phyloP scores from a whole-genome alignment of 2,888 invertebrate species.

The Drosophila barbarae region DNA sequence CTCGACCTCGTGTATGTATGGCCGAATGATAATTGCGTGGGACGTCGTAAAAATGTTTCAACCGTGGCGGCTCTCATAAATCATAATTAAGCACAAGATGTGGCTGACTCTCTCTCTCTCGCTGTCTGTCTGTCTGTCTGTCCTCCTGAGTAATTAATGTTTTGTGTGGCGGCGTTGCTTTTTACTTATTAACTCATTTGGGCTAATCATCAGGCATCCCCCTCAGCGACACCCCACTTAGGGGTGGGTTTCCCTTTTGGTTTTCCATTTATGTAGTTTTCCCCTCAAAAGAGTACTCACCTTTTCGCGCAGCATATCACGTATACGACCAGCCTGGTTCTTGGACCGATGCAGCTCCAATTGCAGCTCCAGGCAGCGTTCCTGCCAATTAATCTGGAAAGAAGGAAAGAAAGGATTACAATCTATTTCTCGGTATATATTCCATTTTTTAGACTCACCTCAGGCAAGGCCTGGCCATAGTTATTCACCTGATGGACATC shows the following conservation, averaged over 20 bases:
- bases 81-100: constrained; percentile 69
- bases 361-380: constrained; percentile 91
- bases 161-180: constrained; percentile 40
- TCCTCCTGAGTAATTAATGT: constrained; percentile 55
- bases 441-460: constrained; percentile 64
- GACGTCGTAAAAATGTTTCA: constrained; percentile 65
- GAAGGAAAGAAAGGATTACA: neutral
- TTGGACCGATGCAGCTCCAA: constrained; percentile 91
- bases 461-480: constrained; percentile 79
- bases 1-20: constrained; percentile 25
- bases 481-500: constrained; percentile 79
- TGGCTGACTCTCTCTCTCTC: constrained; percentile 27
- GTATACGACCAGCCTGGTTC: constrained; percentile 91
- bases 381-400: constrained; percentile 89
- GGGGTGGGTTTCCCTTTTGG: neutral
- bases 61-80: constrained; percentile 64
- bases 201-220: constrained; percentile 57
- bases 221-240: constrained; percentile 9
- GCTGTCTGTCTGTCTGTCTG: neutral
- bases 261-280: neutral
- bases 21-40: constrained; percentile 55
- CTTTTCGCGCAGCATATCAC: constrained; percentile 94
- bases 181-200: constrained; percentile 68
- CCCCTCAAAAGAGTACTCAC: constrained; percentile 81
- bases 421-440: too few species aligned